Base-by-base conservation (phyloP, 2,888 invertebrate species). In the Meloe dianella region DNA sequence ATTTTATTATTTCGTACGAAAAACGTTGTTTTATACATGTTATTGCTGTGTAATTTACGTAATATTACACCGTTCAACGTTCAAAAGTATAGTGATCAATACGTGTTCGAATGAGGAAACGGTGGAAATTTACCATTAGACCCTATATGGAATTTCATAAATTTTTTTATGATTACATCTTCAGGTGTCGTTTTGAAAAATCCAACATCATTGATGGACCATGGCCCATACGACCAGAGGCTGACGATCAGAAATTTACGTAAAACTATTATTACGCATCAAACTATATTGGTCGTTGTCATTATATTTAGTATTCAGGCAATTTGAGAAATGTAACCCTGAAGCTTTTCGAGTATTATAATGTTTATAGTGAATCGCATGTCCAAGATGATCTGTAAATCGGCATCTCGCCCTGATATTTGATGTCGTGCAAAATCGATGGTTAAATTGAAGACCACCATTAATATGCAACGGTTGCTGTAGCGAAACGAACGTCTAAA, bases 281-380 rank as follows among this genome's bases (percentile, higher is more conserved):
- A 41, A 60, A 38, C 61, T 60, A 60, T 60, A 60, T 60, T 47
- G 61, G 61, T 29, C 47, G 27, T 60, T 60, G 61, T 60, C 61
- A 41, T 60, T 22, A 35, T 17, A 47, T 14, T 41, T 24, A 47
- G 27, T 32, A 14, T 70, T 32, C 60, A 24, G 64, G 70, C 61
- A 27, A 60, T 38, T n/a, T n/a, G n/a, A 54, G 14, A 38, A 54
- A 24, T n/a, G n/a, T n/a, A 54, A 54, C 27, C 54, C 54, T n/a
- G n/a, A 24, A 54, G 54, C 24, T 54, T 24, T 2, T n/a, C 14
- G 6, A 6, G 54, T 57, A 72, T 72, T 72, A 72, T 72, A 72
- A 72, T 72, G 68, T 70, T 68, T 60, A 27, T n/a, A 62, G 57
- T 64, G 64, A 68, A 70, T 72, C 67, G 72, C 72, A 72, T 72